Conservation (phyloP, 2,113 vertebrate genomes). For the Rhinolophus sinicus region DNA sequence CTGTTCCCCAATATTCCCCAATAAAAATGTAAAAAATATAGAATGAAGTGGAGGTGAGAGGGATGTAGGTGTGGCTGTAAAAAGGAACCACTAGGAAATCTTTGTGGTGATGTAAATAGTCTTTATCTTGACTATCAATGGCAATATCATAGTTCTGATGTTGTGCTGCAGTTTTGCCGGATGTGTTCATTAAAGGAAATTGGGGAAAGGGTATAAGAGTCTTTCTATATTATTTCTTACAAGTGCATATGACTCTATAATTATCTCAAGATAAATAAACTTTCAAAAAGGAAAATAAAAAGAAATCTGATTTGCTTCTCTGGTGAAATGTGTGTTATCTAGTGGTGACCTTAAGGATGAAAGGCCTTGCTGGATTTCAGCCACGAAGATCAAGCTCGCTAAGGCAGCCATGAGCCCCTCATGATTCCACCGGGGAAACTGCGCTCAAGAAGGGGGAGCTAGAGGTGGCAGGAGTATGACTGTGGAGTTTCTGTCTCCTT, state of each 20-base stretch:
- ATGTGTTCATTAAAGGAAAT: background rate
- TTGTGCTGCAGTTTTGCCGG: background rate
- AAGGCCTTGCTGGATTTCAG: background rate
- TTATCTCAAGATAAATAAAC: background rate
- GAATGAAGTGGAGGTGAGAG: background rate
- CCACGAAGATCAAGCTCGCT: background rate
- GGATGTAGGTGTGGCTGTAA: background rate
- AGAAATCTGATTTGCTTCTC: background rate
- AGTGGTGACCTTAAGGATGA: too few species aligned
- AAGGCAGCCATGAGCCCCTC: background rate
- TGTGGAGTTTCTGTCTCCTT: background rate
- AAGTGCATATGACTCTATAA: background rate
- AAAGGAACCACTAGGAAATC: background rate
- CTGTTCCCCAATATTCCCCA: too few species aligned
- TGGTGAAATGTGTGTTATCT: background rate
- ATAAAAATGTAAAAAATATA: background rate
- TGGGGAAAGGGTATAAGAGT: background rate
- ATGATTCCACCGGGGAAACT: background rate
- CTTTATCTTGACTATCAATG: background rate
- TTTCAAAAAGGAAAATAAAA: background rate
- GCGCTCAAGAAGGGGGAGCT: background rate
- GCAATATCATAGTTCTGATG: background rate
- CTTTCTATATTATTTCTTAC: background rate
- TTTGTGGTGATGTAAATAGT: background rate
- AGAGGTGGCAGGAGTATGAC: background rate